These are phyloP conservation scores for Chaetodon trifascialis DNA, from an alignment of 2,113 vertebrate genomes.

Conservation along the genomic window DNA sequence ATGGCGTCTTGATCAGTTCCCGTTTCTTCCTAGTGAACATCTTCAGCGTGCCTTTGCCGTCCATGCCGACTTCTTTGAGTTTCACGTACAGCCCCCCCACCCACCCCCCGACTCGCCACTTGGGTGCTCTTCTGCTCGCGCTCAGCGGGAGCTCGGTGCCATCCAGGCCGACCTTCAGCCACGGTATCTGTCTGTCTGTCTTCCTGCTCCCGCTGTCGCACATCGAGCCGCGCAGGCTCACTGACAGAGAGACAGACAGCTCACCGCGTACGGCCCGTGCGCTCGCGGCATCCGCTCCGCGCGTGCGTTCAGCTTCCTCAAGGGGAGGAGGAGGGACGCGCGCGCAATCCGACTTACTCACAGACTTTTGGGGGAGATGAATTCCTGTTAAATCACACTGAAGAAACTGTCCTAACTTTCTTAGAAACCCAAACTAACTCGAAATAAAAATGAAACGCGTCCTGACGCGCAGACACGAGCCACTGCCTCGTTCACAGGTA, in stretches of 20 bases:
- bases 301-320: slow-evolving; percentile 23
- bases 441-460: neutral
- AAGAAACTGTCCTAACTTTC: accelerated
- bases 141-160: slow-evolving; percentile 66
- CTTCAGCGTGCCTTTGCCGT: slow-evolving; percentile 78
- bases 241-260: slow-evolving; percentile 52
- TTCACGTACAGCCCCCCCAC: slow-evolving; percentile 73
- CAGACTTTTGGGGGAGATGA: neutral
- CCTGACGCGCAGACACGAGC: neutral
- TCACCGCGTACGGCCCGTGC: slow-evolving; percentile 62
- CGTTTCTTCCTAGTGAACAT: slow-evolving; percentile 96
- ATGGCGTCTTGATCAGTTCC: slow-evolving; percentile 95
- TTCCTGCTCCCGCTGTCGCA: slow-evolving; percentile 72
- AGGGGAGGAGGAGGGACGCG: neutral
- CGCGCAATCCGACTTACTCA: neutral
- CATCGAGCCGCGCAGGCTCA: slow-evolving; percentile 80
- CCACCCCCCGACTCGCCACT: slow-evolving; percentile 81
- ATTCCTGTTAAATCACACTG: neutral
- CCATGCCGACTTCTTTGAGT: slow-evolving; percentile 72
- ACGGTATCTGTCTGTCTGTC: slow-evolving; percentile 59
- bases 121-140: slow-evolving; percentile 47
- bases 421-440: accelerated
- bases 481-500: neutral
- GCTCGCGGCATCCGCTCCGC: slow-evolving; percentile 75
- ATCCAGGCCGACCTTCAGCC: slow-evolving; percentile 62